Evolutionary conservation across 2,797 vertebrate genomes (phyloP).

Genomic region (Tokudaia muenninki): DNA sequence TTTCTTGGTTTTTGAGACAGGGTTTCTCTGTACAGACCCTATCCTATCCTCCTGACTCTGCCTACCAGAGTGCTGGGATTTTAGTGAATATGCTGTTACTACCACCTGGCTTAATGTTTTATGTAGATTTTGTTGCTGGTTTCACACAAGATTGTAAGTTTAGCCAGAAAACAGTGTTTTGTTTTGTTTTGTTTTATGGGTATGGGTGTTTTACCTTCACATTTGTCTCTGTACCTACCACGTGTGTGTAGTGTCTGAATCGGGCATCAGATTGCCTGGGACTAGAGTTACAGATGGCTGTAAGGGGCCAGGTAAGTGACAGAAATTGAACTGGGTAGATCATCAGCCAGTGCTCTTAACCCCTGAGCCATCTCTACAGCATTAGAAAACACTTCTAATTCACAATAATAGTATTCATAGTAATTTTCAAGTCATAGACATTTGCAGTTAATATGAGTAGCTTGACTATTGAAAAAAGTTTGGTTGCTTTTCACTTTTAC

Average conservation of each 20-base stretch:
- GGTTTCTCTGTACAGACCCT: not conserved
- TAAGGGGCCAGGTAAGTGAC: not conserved
- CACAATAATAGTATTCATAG: not conserved
- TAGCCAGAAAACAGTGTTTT: slow-evolving; percentile 10
- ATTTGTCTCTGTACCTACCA: not conserved
- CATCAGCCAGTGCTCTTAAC: not conserved
- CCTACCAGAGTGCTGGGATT: not conserved
- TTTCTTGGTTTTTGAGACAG: not conserved
- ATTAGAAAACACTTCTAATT: slow-evolving; percentile 24
- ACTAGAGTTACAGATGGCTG: not conserved
- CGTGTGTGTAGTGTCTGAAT: not conserved
- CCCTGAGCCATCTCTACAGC: not conserved
- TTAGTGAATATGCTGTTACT: not conserved
- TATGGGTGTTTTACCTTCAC: not conserved
- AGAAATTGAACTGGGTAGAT: not conserved
- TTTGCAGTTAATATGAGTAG: slow-evolving; percentile 33
- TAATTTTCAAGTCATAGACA: not conserved
- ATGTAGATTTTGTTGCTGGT: slow-evolving; percentile 48
- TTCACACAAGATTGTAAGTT: slow-evolving; percentile 45
- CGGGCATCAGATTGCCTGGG: not conserved
- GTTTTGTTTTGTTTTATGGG: not conserved
- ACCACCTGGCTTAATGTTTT: not conserved
- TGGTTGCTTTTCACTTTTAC: slow-evolving; percentile 18
- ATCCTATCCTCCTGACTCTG: not conserved
- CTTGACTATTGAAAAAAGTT: slow-evolving; percentile 57